Evolutionary conservation across 2,888 invertebrate genomes (phyloP), one percentile per base, ranked within the genome.

Genomic region (Lasioglossum zephyrum): DNA sequence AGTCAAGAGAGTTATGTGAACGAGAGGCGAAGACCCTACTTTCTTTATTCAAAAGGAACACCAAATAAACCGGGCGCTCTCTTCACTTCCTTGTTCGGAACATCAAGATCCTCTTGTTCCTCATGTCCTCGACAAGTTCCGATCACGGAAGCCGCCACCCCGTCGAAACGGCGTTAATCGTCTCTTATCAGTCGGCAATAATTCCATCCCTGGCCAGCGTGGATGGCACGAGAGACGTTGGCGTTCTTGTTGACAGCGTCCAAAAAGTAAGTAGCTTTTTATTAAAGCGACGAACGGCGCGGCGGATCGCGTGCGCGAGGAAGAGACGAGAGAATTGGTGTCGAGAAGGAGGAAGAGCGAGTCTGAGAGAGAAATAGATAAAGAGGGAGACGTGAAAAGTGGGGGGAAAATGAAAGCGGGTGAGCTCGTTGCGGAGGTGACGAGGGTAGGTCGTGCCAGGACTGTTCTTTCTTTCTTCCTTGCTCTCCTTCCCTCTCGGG

Each of bases 341-440:
- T 72, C 76, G 80, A 60, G 44, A 11, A 31, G 36, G 36, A 66
- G 36, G 3, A 31, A 66, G 18, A 66, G 66, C 36, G 8, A 36
- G 13, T 44, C 44, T 4, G 11, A 44, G 44, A 26, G 60, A 26
- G 41, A 16, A 31, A 16, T 16, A 63, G 16, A 16, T 16, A 66
- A 6, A 66, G 36, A 36, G 66, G 36, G 18, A 66, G 66, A 66
- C 8, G 39, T 63, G 57, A 79, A 81, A 82, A 86, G 73, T 77
- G 76, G 76, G 73, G 78, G 82, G 81, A 80, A 86, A 89, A 92
- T 92, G 91, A 91, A 90, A 92, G 92, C 89, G 89, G 85, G 79
- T 81, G 85, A 87, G 88, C 91, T 91, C 90, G 91, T 88, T 88
- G 90, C 88, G 82, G 90, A 93, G 93, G 93, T 93, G 92, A 93